Conservation (phyloP, 2,113 vertebrate genomes). For the Chloropsis hardwickii region DNA sequence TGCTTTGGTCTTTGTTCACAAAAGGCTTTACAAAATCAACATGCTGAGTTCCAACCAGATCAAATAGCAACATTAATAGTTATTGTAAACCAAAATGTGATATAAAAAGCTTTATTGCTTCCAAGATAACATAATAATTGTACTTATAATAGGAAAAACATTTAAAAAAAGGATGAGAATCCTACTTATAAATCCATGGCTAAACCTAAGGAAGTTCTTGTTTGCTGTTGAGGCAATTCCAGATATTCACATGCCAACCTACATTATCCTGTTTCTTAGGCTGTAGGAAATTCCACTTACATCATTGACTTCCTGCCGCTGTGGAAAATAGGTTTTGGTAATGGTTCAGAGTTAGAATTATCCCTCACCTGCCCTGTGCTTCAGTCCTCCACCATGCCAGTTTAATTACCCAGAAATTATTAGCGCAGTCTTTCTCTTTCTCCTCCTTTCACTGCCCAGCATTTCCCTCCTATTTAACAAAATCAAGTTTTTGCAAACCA, state of each 20-base stretch:
- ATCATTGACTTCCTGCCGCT: slow-evolving; percentile 18
- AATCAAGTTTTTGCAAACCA: background rate
- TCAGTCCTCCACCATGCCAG: background rate
- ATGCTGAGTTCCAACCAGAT: background rate
- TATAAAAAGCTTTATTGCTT: background rate
- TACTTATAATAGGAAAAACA: background rate
- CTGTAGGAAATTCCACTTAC: slow-evolving; percentile 49
- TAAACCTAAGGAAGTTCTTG: background rate
- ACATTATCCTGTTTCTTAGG: slow-evolving; percentile 9
- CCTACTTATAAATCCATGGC: background rate
- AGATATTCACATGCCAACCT: slow-evolving; percentile 11
- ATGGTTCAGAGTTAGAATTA: background rate
- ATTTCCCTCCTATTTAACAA: background rate
- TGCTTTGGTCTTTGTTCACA: background rate
- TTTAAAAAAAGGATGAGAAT: background rate
- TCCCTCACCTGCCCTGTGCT: background rate
- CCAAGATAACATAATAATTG: background rate
- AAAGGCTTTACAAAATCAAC: background rate
- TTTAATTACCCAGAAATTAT: slow-evolving; percentile 28
- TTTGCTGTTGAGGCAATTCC: background rate
- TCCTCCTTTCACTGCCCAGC: background rate
- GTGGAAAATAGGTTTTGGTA: slow-evolving; percentile 24
- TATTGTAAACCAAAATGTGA: background rate
- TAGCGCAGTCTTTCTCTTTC: background rate
- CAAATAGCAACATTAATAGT: background rate